These are phyloP conservation scores for Borostomias antarcticus DNA, from an alignment of 2,797 vertebrate genomes.

Conservation along the genomic window DNA sequence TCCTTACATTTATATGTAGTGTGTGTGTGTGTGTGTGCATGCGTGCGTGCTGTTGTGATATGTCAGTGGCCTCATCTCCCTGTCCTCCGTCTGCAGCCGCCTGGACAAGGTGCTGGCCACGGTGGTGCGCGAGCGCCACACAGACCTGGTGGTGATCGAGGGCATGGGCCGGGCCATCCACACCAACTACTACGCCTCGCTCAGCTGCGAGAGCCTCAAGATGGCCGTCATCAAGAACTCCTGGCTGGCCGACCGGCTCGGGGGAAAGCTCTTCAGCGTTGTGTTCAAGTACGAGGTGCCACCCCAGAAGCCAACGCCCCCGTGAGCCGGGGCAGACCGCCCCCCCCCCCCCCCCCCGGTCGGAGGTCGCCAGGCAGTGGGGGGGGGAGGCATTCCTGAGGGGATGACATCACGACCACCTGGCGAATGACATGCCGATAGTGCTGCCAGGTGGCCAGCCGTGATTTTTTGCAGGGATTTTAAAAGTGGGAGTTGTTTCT, in stretches of 20 bases:
- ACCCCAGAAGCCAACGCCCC: constrained; percentile 47
- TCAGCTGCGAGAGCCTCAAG: constrained; percentile 95
- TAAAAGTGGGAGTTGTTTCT: not conserved
- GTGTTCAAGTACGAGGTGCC: constrained; percentile 98
- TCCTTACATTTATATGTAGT: no score
- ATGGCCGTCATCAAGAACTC: constrained; percentile 97
- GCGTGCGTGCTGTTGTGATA: no score
- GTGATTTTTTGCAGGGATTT: constrained; percentile 23
- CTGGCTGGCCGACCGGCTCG: constrained; percentile 94
- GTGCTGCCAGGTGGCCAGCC: not conserved
- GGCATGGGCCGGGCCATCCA: constrained; percentile 98
- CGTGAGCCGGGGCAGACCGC: no score
- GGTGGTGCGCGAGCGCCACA: constrained; percentile 86
- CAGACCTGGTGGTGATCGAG: constrained; percentile 95
- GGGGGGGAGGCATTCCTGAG: not conserved
- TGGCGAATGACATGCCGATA: constrained; percentile 22
- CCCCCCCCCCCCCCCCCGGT: no score
- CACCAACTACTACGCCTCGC: constrained; percentile 92
- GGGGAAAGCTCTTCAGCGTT: constrained; percentile 95
- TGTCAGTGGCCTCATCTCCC: no score
- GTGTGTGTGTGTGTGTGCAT: no score
- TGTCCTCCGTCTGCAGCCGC: constrained; percentile 75
- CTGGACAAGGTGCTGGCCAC: constrained; percentile 90
- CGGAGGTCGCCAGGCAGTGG: constrained; percentile 4
- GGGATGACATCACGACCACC: constrained; percentile 32